phyloP scores from a whole-genome alignment of 2,888 invertebrate genomes.

The Hydropsyche betteni region DNA sequence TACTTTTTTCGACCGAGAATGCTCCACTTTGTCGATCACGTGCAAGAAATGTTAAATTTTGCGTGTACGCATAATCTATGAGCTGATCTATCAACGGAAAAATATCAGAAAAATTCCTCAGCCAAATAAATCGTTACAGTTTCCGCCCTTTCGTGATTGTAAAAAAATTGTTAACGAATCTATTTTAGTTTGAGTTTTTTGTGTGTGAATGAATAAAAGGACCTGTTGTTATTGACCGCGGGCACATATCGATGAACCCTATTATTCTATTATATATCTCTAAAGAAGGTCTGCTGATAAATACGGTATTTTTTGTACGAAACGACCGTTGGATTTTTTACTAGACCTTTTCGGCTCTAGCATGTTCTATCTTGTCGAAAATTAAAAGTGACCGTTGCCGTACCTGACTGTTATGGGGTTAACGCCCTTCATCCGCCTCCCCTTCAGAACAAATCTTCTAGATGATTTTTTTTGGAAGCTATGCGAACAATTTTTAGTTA shows the following conservation, averaged over 20 bases:
- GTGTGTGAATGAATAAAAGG: not conserved
- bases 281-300: not conserved
- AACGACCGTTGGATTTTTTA: constrained; percentile 20
- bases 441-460: constrained; percentile 4
- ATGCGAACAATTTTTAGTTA: not conserved
- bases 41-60: not conserved
- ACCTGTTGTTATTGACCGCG: not conserved
- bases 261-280: not conserved
- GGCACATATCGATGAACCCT: constrained; percentile 17
- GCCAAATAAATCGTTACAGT: not conserved
- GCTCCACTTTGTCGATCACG: not conserved
- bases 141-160: not conserved
- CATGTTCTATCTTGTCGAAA: constrained; percentile 24
- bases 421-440: constrained; percentile 25
- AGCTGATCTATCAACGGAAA: too few species aligned
- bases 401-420: constrained; percentile 5
- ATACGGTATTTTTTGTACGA: constrained; percentile 29
- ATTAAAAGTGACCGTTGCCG: constrained; percentile 37
- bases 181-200: constrained; percentile 17
- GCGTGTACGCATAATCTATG: not conserved
- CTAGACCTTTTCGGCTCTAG: not conserved
- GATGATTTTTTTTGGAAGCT: not conserved
- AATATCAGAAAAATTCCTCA: too few species aligned
- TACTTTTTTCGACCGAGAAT: not conserved
- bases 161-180: constrained; percentile 6